Percentiles rank a stretch among this genome's conserved stretches.
Conservation (phyloP, 2,888 invertebrate species). For the Acheta domesticus region DNA sequence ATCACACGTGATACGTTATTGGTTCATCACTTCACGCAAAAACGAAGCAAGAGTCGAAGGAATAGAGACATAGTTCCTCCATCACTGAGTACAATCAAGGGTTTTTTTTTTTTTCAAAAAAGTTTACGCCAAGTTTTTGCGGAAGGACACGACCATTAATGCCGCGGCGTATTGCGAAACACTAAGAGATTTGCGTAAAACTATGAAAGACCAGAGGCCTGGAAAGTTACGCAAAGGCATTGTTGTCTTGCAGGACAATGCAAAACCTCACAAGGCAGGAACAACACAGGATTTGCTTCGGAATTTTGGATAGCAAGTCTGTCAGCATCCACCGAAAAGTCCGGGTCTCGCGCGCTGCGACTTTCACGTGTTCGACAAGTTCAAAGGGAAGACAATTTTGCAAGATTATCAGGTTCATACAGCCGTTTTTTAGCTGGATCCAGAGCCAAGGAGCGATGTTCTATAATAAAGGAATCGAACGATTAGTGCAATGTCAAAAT, state of each 20-base stretch:
- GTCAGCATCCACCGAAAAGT: not conserved
- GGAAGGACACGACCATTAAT: not conserved
- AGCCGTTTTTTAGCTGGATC: too few relatives aligned
- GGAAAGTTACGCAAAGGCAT: not conserved
- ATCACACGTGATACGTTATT: not conserved
- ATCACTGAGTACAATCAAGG: too few relatives aligned
- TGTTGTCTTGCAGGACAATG: not conserved
- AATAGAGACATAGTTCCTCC: not conserved
- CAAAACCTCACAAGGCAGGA: not conserved
- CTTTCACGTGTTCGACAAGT: not conserved
- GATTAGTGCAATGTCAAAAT: too few relatives aligned
- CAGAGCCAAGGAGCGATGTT: too few relatives aligned
- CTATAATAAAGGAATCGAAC: too few relatives aligned
- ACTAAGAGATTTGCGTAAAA: not conserved
- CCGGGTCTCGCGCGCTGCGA: not conserved
- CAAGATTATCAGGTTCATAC: too few relatives aligned
- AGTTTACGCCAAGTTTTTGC: not conserved
- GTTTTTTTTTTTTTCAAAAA: too few relatives aligned
- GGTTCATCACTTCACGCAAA: not conserved
- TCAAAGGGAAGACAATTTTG: too few relatives aligned
- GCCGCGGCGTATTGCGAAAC: not conserved
- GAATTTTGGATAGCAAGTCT: not conserved
- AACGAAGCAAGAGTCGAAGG: not conserved
- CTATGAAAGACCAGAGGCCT: not conserved
- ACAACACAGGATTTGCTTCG: not conserved